Base-by-base conservation (phyloP, 2,888 invertebrate genomes). In the Dryocosmus kuriphilus region DNA sequence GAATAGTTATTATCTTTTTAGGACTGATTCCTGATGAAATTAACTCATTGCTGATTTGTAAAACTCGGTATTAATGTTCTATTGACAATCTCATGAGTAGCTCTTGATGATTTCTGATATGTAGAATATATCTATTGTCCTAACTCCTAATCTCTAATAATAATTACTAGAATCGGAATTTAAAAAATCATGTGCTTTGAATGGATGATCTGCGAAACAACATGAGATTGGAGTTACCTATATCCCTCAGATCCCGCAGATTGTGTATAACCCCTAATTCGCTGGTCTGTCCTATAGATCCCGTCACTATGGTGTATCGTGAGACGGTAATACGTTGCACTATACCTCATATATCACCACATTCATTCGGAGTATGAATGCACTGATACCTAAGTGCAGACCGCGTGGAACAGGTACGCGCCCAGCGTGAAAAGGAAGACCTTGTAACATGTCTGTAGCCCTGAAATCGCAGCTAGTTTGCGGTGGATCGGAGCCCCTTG, bases 381-480 rank as follows among this genome's bases (percentile, higher is more conserved):
- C 71, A 51, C 51, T 71, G 51, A n/a, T 71, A 71, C 46, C 51
- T 46, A 71, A 30, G 51, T 71, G n/a, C n/a, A 51, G 30, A 71
- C 16, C 11, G 46, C 77, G 75, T 73, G 46, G 74, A 76, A 76
- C 77, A 79, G 78, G 80, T 82, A 82, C 81, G 79, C 75, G 75
- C 78, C 77, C 77, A 83, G 85, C 81, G 84, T 88, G 86, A 89
- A 88, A 89, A 88, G 87, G 89, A 89, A 89, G 88, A 88, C 89
- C 86, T 83, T 79, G 80, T 78, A 75, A 63, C 57, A 78, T 79
- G 79, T 80, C 81, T 76, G 83, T 81, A 81, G 80, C 61, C 60
- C 41, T 76, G 67, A 77, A 80, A 81, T 83, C 81, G 79, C 78
- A 62, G 80, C 78, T 81, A 80, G 85, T 83, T 85, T 83, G 80